Base-by-base conservation (phyloP, 2,888 invertebrate genomes). In the Diadromus collaris region DNA sequence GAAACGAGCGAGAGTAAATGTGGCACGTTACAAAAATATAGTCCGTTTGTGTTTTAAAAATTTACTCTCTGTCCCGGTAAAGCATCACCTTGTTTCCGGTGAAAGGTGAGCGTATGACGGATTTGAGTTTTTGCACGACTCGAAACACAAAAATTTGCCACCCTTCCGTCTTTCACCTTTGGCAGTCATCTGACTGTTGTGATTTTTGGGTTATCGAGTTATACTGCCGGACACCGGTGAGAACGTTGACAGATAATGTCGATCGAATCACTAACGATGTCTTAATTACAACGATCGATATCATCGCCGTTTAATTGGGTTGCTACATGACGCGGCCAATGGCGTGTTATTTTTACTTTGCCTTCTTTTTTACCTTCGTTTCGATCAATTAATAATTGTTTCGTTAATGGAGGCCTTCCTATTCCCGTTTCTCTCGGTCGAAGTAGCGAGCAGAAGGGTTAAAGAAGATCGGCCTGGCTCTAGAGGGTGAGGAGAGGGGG, bases 371-470 rank as follows among this genome's bases (percentile, higher is more conserved):
- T 19, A 44, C 32, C 19, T 67, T 74, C 24, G 38, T 32, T 24
- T 38, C 27, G 24, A 78, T 76, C 68, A 48, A 48, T 69, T 76
- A 58, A 60, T 79, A 73, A 79, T 79, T 79, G 72, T 79, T 79
- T 79, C 72, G 72, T 73, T 76, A 65, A 60, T 41, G 69, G 73
- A 65, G 60, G 41, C 58, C 61, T 46, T 60, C 34, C 68, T 46
- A 69, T 75, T 70, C 44, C 46, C 44, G 46, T 32, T 34, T 51
- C 48, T 41, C 48, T 38, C 44, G 61, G 44, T 38, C 27, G 21
- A 65, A 65, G 58, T 60, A 24, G 54, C 56, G 44, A 48, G 41
- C 65, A 19, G 38, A 41, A 41, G 46, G 48, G 32, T 21, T 34
- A 19, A 46, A 19, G 48, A 29, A 41, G 27, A 21, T 21, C 34